Evolutionary conservation across 2,113 vertebrate species (phyloP), one percentile per base, ranked within the genome.

Genomic region (Labeo rohita): DNA sequence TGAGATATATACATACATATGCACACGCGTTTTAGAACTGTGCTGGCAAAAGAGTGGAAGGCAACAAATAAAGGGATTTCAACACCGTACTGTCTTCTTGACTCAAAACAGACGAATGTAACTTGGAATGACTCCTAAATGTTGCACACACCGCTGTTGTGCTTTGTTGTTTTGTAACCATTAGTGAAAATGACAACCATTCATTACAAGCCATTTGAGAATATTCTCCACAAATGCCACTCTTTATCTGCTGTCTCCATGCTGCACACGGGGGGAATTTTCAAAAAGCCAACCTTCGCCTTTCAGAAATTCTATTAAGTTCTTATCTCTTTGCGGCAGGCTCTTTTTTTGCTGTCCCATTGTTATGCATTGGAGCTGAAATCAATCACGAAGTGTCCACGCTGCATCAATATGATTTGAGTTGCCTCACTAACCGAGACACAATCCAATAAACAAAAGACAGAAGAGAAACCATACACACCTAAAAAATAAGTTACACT

Each of bases 271-370:
- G 94, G 89, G 93, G 94, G 95, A 96, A 96, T 96, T 96, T 97
- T 96, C 95, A 96, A 95, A 95, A 96, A 96, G 96, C 96, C 93
- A 96, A 96, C 96, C 96, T 97, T 95, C 94, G 95, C 95, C 96
- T 96, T 97, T 97, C 95, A 96, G 95, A 96, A 96, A 98, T 98
- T 97, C 97, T 97, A 97, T 97, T 97, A 96, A 97, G 96, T 94
- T 94, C 97, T 98, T 99, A 98, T 98, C 97, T 94, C 94, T 94
- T 93, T 94, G 94, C 96, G 94, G 95, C 98, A 98, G 98, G 93
- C 96, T 94, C 94, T 95, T 95, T 95, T 94, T 93, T 94, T 87
- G 93, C 92, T 89, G 92, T 94, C 89, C 95, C 92, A 97, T 98
- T 98, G 98, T 98, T 97, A 96, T 94, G 92, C 92, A 89, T 92